phyloP scores from a whole-genome alignment of 2,113 vertebrate species.

The Pongo pygmaeus region DNA sequence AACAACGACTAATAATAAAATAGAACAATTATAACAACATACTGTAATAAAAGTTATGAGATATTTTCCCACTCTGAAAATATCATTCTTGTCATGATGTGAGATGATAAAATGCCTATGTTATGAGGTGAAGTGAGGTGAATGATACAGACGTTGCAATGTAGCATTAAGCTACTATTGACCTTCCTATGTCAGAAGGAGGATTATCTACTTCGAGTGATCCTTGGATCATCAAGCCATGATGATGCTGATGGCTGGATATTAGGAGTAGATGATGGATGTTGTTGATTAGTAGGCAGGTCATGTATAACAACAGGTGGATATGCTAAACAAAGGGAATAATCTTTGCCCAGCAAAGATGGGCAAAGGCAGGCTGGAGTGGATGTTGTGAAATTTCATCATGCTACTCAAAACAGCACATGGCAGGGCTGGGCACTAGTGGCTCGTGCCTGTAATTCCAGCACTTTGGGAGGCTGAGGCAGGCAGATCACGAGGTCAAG shows the following conservation, averaged over 20 bases:
- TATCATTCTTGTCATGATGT: not conserved
- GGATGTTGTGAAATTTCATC: not conserved
- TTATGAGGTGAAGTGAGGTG: not conserved
- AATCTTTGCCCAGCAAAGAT: not conserved
- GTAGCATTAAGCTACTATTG: not conserved
- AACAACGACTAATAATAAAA: not conserved
- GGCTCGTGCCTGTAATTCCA: too few relatives aligned
- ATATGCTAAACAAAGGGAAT: not conserved
- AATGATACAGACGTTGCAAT: not conserved
- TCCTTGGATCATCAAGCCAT: not conserved
- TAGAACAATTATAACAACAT: not conserved
- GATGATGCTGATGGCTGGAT: not conserved
- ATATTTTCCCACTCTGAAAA: not conserved
- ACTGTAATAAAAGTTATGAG: not conserved
- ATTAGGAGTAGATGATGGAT: not conserved
- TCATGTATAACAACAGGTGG: not conserved
- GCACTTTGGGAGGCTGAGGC: too few relatives aligned
- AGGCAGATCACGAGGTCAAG: too few relatives aligned
- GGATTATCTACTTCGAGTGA: not conserved
- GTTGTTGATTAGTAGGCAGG: not conserved
- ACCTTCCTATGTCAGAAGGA: not conserved
- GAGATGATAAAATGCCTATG: not conserved
- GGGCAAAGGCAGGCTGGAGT: not conserved
- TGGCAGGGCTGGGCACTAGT: too few relatives aligned
- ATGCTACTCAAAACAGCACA: not conserved